Conservation (phyloP, 2,888 invertebrate genomes). For the Mythimna pallens region DNA sequence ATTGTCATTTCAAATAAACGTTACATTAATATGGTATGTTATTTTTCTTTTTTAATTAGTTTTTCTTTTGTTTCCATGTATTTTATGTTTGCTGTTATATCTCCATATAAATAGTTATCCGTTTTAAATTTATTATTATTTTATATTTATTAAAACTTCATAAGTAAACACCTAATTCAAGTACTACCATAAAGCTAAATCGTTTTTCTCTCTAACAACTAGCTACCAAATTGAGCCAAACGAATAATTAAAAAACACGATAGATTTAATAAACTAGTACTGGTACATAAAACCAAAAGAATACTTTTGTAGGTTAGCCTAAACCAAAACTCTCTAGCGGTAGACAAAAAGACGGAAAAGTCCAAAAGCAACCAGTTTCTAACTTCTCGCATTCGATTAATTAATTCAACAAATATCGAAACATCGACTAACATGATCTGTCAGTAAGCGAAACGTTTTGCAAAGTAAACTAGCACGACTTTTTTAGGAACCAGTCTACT, state of each 20-base stretch:
- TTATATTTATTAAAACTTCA: no score
- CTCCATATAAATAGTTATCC: no score
- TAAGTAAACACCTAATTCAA: no score
- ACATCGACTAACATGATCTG: conserved; percentile 13
- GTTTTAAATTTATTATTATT: no score
- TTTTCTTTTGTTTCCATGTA: no score
- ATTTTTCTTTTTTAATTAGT: no score
- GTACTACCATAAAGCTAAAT: no score
- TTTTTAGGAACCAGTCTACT: conserved; percentile 4
- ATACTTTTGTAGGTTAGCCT: conserved; percentile 1
- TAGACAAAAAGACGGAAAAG: background rate
- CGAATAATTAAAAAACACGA: background rate
- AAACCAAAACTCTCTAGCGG: background rate
- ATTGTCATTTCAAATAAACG: no score
- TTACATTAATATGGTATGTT: no score
- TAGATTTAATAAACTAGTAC: background rate
- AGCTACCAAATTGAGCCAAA: background rate
- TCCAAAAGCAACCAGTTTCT: conserved; percentile 12
- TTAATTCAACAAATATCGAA: conserved; percentile 7
- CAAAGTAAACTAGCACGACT: conserved; percentile 25
- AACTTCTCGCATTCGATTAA: conserved; percentile 6
- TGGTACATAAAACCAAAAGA: background rate
- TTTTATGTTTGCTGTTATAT: no score
- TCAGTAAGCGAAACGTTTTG: conserved; percentile 19
- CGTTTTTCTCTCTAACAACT: background rate